A percentile compares a stretch with the other conserved stretches of the same genome.
phyloP scores from a whole-genome alignment of 2,888 invertebrate genomes.

The Amaurobius ferox region DNA sequence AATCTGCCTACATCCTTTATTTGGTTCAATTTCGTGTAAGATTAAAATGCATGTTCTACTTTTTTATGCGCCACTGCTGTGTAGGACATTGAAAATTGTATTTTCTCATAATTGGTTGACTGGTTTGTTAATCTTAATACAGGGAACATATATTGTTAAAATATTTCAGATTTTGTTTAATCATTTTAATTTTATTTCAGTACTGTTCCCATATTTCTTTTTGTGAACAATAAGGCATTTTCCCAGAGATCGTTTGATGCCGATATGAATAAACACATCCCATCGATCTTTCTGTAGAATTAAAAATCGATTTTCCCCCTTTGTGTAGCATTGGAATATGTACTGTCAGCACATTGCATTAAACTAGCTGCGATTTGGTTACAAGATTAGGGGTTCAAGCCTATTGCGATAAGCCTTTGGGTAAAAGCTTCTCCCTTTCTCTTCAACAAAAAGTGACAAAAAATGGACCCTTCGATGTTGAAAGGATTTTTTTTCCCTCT shows the following conservation, averaged over 20 bases:
- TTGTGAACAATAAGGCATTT: too few species aligned
- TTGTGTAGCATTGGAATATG: constrained; percentile 24
- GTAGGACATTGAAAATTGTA: too few species aligned
- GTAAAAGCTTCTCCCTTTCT: constrained; percentile 18
- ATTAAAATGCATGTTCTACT: too few species aligned
- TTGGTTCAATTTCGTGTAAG: too few species aligned
- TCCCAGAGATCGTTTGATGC: constrained; percentile 21
- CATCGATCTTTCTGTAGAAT: constrained; percentile 32
- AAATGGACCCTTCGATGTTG: constrained; percentile 36
- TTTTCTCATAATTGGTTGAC: too few species aligned
- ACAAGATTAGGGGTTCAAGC: constrained; percentile 67
- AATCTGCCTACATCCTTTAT: too few species aligned
- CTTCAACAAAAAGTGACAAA: background rate
- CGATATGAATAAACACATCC: constrained; percentile 52
- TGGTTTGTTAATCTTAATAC: too few species aligned
- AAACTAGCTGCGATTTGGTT: constrained; percentile 68
- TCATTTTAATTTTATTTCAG: too few species aligned
- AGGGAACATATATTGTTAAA: too few species aligned
- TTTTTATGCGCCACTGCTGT: too few species aligned
- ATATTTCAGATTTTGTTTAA: too few species aligned
- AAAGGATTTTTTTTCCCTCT: constrained; percentile 61
- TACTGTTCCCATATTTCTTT: too few species aligned
- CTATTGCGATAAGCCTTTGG: constrained; percentile 64
- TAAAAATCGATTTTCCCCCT: constrained; percentile 70
- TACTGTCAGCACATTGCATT: constrained; percentile 45